These are phyloP conservation scores for Drosophila suboccidentalis DNA, from an alignment of 2,888 invertebrate genomes.

Conservation along the genomic window DNA sequence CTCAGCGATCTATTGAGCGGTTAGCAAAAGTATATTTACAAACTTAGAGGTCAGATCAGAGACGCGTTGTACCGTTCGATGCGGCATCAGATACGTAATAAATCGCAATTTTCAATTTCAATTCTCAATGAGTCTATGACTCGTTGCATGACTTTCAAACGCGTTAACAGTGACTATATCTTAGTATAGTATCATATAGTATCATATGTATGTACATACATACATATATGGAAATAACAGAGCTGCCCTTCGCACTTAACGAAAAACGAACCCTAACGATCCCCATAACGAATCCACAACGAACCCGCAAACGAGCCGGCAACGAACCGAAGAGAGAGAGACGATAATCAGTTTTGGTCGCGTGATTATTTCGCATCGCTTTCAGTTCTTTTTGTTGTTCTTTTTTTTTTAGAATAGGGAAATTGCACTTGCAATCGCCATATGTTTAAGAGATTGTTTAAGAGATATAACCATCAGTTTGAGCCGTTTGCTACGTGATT, in stretches of 20 bases:
- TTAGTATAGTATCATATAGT: constrained; percentile 25
- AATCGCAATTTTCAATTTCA: constrained; percentile 28
- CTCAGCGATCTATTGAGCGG: constrained; percentile 3
- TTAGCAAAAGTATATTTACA: neutral
- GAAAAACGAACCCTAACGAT: neutral
- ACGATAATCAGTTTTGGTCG: constrained; percentile 22
- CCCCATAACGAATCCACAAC: neutral
- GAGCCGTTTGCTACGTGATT: neutral
- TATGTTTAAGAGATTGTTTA: neutral
- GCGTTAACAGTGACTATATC: constrained; percentile 45
- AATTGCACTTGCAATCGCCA: constrained; percentile 1
- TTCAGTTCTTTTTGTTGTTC: neutral
- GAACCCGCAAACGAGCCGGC: neutral
- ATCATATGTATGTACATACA: neutral
- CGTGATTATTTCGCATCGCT: neutral
- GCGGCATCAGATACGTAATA: constrained; percentile 55
- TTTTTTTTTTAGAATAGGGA: constrained; percentile 13
- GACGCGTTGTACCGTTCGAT: constrained; percentile 51
- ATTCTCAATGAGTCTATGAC: constrained; percentile 37
- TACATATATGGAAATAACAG: constrained; percentile 2
- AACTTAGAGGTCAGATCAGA: constrained; percentile 7
- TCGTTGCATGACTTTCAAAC: constrained; percentile 68
- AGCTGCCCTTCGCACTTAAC: constrained; percentile 11
- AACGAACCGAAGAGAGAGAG: constrained; percentile 8
- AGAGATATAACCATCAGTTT: constrained; percentile 2